phyloP scores from a whole-genome alignment of 2,113 vertebrate species.

The Oceanites oceanicus region DNA sequence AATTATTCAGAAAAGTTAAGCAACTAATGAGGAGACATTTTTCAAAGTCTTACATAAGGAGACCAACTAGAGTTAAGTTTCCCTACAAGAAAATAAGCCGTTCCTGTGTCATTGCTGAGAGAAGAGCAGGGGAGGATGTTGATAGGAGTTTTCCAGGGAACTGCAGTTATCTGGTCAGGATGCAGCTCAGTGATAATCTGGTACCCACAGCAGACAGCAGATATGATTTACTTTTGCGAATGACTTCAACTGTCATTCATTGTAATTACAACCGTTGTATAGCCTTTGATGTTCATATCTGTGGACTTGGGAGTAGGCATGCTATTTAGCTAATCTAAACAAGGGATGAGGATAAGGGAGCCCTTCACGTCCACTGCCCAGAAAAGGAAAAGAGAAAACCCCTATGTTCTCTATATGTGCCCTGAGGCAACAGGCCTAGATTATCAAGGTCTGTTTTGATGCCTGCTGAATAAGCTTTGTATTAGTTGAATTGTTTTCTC shows the following conservation, averaged over 20 bases:
- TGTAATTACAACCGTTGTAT: neutral
- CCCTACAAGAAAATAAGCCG: neutral
- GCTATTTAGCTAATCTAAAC: neutral
- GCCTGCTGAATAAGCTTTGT: neutral
- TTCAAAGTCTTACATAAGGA: neutral
- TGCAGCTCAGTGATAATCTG: neutral
- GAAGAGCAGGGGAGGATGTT: neutral
- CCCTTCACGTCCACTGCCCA: neutral
- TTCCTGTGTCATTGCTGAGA: neutral
- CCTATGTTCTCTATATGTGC: neutral
- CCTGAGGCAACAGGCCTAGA: neutral
- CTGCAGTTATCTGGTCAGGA: neutral
- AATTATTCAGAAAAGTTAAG: constrained; percentile 36
- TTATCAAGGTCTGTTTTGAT: neutral
- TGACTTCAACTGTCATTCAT: neutral
- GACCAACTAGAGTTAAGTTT: neutral
- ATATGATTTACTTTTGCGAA: neutral
- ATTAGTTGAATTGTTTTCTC: neutral
- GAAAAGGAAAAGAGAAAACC: neutral
- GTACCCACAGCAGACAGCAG: neutral
- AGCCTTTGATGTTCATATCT: neutral
- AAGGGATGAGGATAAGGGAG: neutral
- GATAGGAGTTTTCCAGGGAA: constrained; percentile 16
- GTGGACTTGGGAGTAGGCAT: neutral
- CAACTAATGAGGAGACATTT: constrained; percentile 34